phyloP scores from a whole-genome alignment of 2,113 vertebrate genomes.

The Zapornia atra region DNA sequence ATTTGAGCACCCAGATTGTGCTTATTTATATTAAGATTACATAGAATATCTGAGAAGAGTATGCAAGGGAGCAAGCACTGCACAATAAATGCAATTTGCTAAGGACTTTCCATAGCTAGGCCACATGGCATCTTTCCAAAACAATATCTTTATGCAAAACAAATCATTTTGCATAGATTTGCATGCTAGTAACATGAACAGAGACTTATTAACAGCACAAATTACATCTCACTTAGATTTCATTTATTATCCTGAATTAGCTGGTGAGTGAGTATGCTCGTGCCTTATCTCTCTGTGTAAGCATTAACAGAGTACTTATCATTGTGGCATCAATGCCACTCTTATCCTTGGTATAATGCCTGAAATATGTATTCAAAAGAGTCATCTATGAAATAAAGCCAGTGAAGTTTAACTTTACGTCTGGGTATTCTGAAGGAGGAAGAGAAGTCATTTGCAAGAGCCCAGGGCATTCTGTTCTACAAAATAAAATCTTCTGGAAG shows the following conservation, averaged over 20 bases:
- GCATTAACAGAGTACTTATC: not conserved
- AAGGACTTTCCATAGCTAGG: not conserved
- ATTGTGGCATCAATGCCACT: not conserved
- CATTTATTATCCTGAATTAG: not conserved
- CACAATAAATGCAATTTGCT: not conserved
- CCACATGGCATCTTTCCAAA: not conserved
- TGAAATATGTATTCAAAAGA: not conserved
- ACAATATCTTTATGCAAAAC: not conserved
- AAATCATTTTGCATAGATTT: slow-evolving; percentile 16
- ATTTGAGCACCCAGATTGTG: not conserved
- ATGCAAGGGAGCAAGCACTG: not conserved
- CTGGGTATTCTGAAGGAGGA: not conserved
- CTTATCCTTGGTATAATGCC: not conserved
- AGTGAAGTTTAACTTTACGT: not conserved
- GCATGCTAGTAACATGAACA: not conserved
- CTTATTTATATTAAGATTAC: not conserved
- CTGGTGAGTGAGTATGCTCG: not conserved
- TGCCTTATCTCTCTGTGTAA: not conserved
- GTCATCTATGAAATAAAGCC: not conserved
- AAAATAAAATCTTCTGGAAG: not conserved
- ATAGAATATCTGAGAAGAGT: not conserved
- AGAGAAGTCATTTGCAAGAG: not conserved
- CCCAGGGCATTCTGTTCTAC: not conserved
- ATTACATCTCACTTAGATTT: not conserved
- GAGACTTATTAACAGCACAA: not conserved